Evolutionary conservation across 2,797 vertebrate species (phyloP).

Genomic region (Dendrocincla tyrannina): DNA sequence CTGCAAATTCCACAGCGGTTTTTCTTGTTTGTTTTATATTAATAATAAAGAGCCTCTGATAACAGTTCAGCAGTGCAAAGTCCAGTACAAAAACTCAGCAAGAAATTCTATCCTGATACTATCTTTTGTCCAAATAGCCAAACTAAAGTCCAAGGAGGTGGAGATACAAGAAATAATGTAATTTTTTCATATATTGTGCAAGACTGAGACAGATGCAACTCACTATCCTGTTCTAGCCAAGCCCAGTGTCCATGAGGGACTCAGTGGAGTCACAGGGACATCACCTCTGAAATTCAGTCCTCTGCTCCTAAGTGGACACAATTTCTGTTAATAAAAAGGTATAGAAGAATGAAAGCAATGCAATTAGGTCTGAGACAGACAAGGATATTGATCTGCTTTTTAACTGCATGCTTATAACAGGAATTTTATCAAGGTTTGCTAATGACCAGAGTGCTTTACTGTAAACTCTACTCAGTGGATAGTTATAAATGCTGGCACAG

Average conservation of each 20-base stretch:
- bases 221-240: not conserved
- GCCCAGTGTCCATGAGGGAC: not conserved
- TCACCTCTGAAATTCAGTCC: not conserved
- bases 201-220: not conserved
- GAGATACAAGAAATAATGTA: not conserved
- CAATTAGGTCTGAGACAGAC: not conserved
- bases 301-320: not conserved
- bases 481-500: not conserved
- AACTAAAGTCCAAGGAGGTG: not conserved
- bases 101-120: not conserved
- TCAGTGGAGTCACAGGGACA: not conserved
- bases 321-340: not conserved
- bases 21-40: not conserved
- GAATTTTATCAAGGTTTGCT: not conserved
- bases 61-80: not conserved
- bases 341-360: not conserved
- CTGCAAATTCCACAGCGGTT: not conserved
- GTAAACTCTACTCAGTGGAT: not conserved
- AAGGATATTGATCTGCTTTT: not conserved
- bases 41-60: not conserved
- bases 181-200: not conserved
- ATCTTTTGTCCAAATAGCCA: not conserved
- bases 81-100: not conserved
- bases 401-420: not conserved
- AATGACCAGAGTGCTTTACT: not conserved